Evolutionary conservation across 2,888 invertebrate genomes (phyloP).

Genomic region (Esperia sulphurella): DNA sequence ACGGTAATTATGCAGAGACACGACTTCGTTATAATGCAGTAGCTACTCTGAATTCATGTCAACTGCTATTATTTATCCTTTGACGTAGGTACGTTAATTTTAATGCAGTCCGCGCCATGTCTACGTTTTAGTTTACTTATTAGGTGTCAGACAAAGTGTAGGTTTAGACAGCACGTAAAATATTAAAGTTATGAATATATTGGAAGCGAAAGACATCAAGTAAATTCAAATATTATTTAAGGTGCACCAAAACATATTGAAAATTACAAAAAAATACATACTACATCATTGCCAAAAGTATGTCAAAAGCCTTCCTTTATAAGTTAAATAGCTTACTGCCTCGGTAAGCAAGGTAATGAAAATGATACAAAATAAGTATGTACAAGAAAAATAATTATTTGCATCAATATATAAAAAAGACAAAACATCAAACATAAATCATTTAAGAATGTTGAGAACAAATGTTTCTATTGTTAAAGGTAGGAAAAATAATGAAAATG

Average conservation of each 20-base stretch:
- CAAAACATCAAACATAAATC: too few species aligned
- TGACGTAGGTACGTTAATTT: conserved; percentile 13
- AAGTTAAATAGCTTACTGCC: too few species aligned
- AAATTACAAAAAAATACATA: too few species aligned
- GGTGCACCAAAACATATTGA: too few species aligned
- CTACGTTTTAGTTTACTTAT: neutral
- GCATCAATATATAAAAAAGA: too few species aligned
- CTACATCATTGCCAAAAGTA: too few species aligned
- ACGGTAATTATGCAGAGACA: conserved; percentile 31
- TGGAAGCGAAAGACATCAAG: neutral
- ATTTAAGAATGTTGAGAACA: too few species aligned
- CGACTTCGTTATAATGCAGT: conserved; percentile 20
- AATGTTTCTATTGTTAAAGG: neutral
- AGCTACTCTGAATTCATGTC: conserved; percentile 12
- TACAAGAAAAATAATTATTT: too few species aligned
- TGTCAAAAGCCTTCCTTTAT: too few species aligned
- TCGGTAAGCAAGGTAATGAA: too few species aligned
- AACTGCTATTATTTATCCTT: conserved; percentile 17
- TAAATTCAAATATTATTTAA: too few species aligned
- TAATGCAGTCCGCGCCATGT: conserved; percentile 1
- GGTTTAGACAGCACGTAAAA: neutral
- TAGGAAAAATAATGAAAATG: neutral
- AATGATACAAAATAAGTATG: too few species aligned
- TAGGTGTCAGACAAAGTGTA: neutral
- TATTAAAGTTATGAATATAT: neutral